Percentiles rank a stretch among this genome's conserved stretches.
phyloP scores from a whole-genome alignment of 2,797 vertebrate species.

The Ataeniobius toweri region DNA sequence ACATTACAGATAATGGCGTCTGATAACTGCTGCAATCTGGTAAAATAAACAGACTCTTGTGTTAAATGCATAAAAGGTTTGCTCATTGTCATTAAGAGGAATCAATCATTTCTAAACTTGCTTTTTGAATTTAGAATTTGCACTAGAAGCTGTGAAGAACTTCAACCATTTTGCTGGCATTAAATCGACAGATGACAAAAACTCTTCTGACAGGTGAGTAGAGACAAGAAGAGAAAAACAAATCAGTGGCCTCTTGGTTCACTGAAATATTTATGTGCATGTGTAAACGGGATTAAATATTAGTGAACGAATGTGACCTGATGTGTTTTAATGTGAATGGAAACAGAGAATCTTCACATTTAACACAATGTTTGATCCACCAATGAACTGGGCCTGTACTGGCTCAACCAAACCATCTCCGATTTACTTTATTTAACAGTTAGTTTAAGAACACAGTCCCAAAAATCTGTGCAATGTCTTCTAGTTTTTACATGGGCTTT shows the following conservation, averaged over 20 bases:
- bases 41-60: slow-evolving; percentile 46
- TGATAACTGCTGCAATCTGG: slow-evolving; percentile 57
- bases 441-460: background rate
- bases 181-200: slow-evolving; percentile 6
- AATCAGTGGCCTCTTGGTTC: slow-evolving; percentile 27
- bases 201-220: slow-evolving; percentile 4
- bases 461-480: background rate
- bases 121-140: background rate
- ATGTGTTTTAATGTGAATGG: slow-evolving; percentile 38
- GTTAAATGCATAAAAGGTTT: slow-evolving; percentile 10
- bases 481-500: background rate
- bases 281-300: slow-evolving; percentile 64
- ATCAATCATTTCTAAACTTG: background rate
- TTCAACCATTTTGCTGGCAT: background rate
- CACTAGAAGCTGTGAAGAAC: background rate
- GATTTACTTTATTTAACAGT: background rate
- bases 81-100: background rate
- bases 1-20: slow-evolving; percentile 49
- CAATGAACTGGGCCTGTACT: background rate
- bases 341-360: slow-evolving; percentile 25
- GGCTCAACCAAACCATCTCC: background rate
- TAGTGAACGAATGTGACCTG: slow-evolving; percentile 49
- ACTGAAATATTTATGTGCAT: slow-evolving; percentile 66
- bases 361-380: background rate
- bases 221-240: slow-evolving; percentile 14